A percentile compares a stretch with the other conserved stretches of the same genome.
phyloP scores from a whole-genome alignment of 1,140 invertebrate species.

The Drosophila leontia region DNA sequence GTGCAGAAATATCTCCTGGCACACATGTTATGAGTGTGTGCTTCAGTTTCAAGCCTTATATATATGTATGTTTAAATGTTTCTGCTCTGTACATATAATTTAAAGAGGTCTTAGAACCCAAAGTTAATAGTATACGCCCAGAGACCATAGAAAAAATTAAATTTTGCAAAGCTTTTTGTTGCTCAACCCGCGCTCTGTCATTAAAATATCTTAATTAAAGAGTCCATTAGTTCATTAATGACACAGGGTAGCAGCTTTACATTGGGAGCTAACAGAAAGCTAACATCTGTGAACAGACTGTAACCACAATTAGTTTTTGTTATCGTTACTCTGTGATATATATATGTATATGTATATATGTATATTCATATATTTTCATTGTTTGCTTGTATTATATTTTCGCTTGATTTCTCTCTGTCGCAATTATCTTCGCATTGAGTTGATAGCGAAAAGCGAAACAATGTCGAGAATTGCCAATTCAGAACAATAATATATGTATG shows the following conservation, averaged over 20 bases:
- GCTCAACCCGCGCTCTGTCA: conserved; percentile 1
- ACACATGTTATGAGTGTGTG: not conserved
- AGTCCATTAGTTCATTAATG: conserved; percentile 24
- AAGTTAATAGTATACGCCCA: conserved; percentile 36
- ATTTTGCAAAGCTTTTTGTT: not conserved
- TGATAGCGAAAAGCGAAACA: conserved; percentile 34
- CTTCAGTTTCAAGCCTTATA: not conserved
- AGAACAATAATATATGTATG: conserved; percentile 8
- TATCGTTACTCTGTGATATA: conserved; percentile 4
- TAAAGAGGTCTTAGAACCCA: conserved; percentile 30
- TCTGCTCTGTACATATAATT: conserved; percentile 32
- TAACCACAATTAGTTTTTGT: conserved; percentile 36
- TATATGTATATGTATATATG: not conserved
- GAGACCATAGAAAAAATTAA: conserved; percentile 15
- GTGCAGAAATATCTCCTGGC: conserved; percentile 47
- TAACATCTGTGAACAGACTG: conserved; percentile 29
- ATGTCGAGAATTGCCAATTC: conserved; percentile 34
- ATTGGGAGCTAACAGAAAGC: not conserved
- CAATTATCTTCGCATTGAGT: conserved; percentile 39
- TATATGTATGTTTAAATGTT: not conserved
- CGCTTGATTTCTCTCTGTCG: conserved; percentile 30
- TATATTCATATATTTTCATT: conserved; percentile 10
- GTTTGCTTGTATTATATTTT: conserved; percentile 28
- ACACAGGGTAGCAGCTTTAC: conserved; percentile 1
- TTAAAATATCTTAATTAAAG: conserved; percentile 20